Base-by-base conservation (phyloP, 2,888 invertebrate genomes). In the Eupsilia transversa region DNA sequence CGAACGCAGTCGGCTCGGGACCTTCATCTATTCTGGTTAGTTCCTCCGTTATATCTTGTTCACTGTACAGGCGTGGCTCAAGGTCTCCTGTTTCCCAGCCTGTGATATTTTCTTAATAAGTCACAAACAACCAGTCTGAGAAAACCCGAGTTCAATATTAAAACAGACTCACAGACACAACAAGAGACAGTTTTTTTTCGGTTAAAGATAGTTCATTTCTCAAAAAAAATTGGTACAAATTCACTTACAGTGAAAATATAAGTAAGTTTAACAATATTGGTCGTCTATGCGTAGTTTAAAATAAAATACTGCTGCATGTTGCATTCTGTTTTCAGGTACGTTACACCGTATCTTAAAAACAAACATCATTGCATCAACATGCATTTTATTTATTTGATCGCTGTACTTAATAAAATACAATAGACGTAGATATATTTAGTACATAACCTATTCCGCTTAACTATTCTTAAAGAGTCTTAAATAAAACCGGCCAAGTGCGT, bases 1-100 rank as follows among this genome's bases (percentile, higher is more conserved):
- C 1, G 98, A 98, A 89, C 96, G 98, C 71, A 97, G 98, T 30
- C 95, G 97, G 41, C 93, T 98, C 77, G 97, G 97, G 72, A 97
- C 97, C 72, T 97, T 97, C 65, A 97, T 97, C 10, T 97, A 97
- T 90, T 96, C 97, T 66, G 97, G 96, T 96, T 83, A 86, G 82
- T 64, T n/a, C 7, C 12, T 41, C 14, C 10, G 17, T 27, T 23
- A 3, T 17, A 23, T 4, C n/a, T 7, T 33, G 3, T 27, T 12
- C 20, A 41, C 20, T 12, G 3, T 33, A 9, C 2, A 10, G 12
- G 1, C 9, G 9, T 49, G 10, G 33, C 17, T n/a, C 23, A 17
- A 10, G 3, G 10, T 27, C 3, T 23, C 17, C 12, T n/a, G 30
- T n/a, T 14, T 41, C 17, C 3, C 6, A 9, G n/a, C 10, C 30